phyloP scores from a whole-genome alignment of 2,113 vertebrate species.

The Calidris pugnax region DNA sequence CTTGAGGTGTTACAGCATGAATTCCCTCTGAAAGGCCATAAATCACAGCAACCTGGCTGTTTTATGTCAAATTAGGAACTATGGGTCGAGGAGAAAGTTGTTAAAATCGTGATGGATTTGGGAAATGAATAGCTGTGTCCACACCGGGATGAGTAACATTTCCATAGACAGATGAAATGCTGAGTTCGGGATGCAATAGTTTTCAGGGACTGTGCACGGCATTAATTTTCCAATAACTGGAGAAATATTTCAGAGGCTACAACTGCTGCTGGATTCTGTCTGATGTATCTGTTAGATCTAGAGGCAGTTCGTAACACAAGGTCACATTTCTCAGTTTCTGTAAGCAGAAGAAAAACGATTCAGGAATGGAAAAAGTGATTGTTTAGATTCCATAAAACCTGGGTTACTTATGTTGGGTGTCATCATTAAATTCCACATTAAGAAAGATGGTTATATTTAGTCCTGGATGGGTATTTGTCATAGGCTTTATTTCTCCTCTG shows the following conservation, averaged over 20 bases:
- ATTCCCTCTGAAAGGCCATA: background rate
- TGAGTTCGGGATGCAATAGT: background rate
- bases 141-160: background rate
- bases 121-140: slow-evolving; percentile 9
- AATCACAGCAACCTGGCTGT: background rate
- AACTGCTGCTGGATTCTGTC: background rate
- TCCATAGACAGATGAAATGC: background rate
- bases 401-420: background rate
- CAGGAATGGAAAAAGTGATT: background rate
- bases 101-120: slow-evolving; percentile 15
- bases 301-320: background rate
- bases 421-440: slow-evolving; percentile 1
- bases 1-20: background rate
- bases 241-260: background rate
- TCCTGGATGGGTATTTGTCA: background rate
- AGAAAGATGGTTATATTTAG: slow-evolving; percentile 5
- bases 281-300: background rate
- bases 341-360: background rate
- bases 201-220: background rate
- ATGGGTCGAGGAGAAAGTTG: background rate
- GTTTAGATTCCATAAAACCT: slow-evolving; percentile 13
- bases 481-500: background rate
- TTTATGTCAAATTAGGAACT: background rate
- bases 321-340: slow-evolving; percentile 21
- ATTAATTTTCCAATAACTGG: background rate